Base-by-base conservation (phyloP, 2,888 invertebrate genomes). In the Andrena chrysosceles region DNA sequence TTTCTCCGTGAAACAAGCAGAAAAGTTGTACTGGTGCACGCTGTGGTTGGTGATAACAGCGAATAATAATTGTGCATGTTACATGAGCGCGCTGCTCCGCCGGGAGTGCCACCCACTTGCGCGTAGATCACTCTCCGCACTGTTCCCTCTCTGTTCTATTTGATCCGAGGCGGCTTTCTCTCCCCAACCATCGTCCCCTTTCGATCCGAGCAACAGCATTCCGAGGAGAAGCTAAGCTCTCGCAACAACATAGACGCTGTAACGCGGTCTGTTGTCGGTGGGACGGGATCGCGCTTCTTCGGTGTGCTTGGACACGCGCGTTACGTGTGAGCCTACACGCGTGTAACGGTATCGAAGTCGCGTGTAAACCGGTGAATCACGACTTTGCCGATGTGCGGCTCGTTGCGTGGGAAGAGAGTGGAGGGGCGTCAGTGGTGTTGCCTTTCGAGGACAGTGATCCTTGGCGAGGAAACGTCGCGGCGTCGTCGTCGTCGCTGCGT, bases 11-110 rank as follows among this genome's bases (percentile, higher is more conserved):
- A 8, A 8, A 23, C 42, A 54, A 20, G 54, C n/a, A 20, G n/a
- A 23, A 23, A 23, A 8, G 54, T 54, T 54, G 20, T 2, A 1
- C 20, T 29, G 35, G 31, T 52, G 67, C 54, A 72, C 78, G 13
- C 10, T 67, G 52, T 20, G 33, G 70, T 64, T 82, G 81, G 81
- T 87, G 91, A 91, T 92, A 92, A 91, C 90, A 85, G 89, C 82
- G 89, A 88, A 89, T 90, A 92, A 91, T 93, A 92, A 92, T 92
- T 90, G 91, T 85, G 87, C 84, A 87, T 86, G 90, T 92, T 93
- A 91, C 92, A 91, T 92, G 91, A 93, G 85, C 89, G 85, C 82
- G 83, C 85, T 84, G 85, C 85, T 88, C 78, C 83, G 85, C 75
- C 81, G 86, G 87, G 89, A 90, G 90, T 89, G 90, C 88, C 89